phyloP scores from a whole-genome alignment of 2,113 vertebrate species.

The Oostethus manadensis region DNA sequence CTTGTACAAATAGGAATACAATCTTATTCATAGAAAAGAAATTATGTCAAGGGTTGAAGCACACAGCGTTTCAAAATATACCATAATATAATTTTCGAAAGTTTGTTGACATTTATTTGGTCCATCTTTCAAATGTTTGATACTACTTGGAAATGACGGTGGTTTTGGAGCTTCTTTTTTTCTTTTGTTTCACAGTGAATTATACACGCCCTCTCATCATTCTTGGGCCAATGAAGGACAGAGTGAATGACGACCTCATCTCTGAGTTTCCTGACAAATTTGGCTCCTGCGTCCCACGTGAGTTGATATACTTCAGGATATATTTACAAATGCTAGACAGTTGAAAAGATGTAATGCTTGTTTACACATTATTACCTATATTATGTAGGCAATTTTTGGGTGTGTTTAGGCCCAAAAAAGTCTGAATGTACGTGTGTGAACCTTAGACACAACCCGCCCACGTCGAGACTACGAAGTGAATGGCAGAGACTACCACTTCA shows the following conservation, averaged over 20 bases:
- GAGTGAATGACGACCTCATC: constrained; percentile 96
- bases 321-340: neutral
- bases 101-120: too few species aligned
- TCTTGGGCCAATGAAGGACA: constrained; percentile 96
- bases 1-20: too few species aligned
- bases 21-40: too few species aligned
- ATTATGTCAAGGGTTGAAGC: too few species aligned
- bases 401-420: neutral
- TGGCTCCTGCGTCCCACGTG: constrained; percentile 97
- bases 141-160: neutral
- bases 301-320: constrained; percentile 56
- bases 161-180: neutral
- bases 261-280: constrained; percentile 98
- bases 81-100: too few species aligned
- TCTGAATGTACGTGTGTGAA: neutral
- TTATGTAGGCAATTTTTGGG: neutral
- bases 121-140: neutral
- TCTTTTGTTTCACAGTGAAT: constrained; percentile 72
- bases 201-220: constrained; percentile 94
- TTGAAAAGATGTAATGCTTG: too few species aligned
- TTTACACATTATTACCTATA: neutral
- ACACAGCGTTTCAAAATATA: too few species aligned
- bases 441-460: constrained; percentile 91
- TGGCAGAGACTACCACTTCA: constrained; percentile 96
- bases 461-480: constrained; percentile 96